phyloP scores from a whole-genome alignment of 2,888 invertebrate genomes.

The Limenitis camilla region DNA sequence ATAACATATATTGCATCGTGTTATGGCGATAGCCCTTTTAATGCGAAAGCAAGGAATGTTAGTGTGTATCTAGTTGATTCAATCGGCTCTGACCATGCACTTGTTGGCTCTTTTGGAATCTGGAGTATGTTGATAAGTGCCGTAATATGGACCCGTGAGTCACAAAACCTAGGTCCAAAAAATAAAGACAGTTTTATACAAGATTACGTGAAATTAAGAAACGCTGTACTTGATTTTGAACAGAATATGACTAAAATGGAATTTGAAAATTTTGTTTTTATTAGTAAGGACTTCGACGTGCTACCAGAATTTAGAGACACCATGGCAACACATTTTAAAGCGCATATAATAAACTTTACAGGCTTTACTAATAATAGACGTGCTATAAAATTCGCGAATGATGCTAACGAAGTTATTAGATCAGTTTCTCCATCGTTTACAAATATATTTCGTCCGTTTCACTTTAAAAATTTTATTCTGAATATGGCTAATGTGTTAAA shows the following conservation, averaged over 20 bases:
- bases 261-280: constrained; percentile 53
- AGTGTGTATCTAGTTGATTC: no score
- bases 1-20: no score
- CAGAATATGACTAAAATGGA: constrained; percentile 31
- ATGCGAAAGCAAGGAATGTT: no score
- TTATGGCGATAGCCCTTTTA: no score
- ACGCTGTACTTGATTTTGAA: background rate
- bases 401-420: constrained; percentile 50
- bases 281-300: constrained; percentile 50
- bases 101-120: no score
- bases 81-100: no score
- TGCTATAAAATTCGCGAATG: constrained; percentile 42
- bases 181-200: no score
- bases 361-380: constrained; percentile 35
- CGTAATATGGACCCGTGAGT: no score
- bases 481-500: constrained; percentile 25
- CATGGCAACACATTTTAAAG: constrained; percentile 25
- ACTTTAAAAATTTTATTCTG: constrained; percentile 73
- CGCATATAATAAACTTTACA: constrained; percentile 44
- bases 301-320: constrained; percentile 37
- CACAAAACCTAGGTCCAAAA: no score
- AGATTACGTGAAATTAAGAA: background rate
- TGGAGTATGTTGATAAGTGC: no score
- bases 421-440: constrained; percentile 49
- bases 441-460: constrained; percentile 59